Percentiles rank a stretch among this genome's conserved stretches.
phyloP scores from a whole-genome alignment of 2,797 vertebrate species.

The Pogoniulus pusillus region DNA sequence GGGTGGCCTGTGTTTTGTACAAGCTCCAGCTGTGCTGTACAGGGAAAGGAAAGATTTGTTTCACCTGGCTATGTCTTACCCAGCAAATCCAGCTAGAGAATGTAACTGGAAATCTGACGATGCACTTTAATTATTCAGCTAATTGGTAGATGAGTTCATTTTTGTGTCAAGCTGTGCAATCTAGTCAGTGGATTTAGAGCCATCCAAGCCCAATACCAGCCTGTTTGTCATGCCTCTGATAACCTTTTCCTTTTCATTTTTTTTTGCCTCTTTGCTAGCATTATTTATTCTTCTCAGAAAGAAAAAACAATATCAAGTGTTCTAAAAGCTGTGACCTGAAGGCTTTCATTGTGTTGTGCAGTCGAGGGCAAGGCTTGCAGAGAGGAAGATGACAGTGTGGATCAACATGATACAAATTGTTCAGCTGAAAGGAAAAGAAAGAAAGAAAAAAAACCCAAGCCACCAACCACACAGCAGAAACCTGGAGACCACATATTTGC shows the following conservation, averaged over 20 bases:
- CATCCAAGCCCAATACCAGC: neutral
- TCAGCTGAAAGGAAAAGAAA: neutral
- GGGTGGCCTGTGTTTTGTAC: neutral
- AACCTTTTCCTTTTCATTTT: neutral
- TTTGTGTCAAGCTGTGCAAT: neutral
- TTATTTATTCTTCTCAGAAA: slow-evolving; percentile 45
- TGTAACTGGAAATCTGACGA: neutral
- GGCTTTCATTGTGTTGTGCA: slow-evolving; percentile 26
- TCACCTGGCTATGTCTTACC: neutral
- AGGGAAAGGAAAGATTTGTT: neutral
- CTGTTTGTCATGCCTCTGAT: neutral
- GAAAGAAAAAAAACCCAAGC: neutral
- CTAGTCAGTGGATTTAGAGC: neutral
- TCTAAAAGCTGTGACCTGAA: slow-evolving; percentile 58
- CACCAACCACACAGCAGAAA: neutral
- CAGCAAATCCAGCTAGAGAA: neutral
- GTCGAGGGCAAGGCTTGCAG: slow-evolving; percentile 25
- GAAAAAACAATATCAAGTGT: slow-evolving; percentile 9
- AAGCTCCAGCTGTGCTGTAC: neutral
- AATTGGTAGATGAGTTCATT: slow-evolving; percentile 6
- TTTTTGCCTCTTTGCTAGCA: neutral
- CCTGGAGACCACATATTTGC: neutral
- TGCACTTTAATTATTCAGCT: neutral
- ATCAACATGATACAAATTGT: slow-evolving; percentile 31
- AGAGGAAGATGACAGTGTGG: neutral